Evolutionary conservation across 2,113 vertebrate genomes (phyloP), one percentile per base, ranked within the genome.

Genomic region (Odocoileus virginianus): DNA sequence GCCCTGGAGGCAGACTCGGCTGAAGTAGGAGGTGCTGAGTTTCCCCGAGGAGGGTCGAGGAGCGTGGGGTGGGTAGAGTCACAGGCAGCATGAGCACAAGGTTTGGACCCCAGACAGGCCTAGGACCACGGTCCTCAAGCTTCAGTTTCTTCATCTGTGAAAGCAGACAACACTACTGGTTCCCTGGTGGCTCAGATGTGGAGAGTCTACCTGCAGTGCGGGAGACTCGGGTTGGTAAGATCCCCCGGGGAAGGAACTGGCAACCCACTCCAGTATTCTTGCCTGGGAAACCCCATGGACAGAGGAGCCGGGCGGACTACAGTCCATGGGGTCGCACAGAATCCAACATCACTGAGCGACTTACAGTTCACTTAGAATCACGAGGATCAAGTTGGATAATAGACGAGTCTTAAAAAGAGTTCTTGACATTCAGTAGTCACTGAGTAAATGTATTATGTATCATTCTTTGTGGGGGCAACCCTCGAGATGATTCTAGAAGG

Each of bases 31-130:
- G 58, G 33, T 2, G 7, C 9, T 36, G 19, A 21, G 6, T 16
- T 43, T 83, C 45, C n/a, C 23, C 0, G 0, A 17, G 16, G 15
- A 7, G 10, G 50, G 5, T 0, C 1, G 15, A 2, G 5, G 3
- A 5, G 54, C 7, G 2, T 0, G 6, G 55, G 6, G 28, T 6
- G 21, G 30, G 6, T 0, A 30, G 43, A 12, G 43, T 52, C 52
- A 25, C 27, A 23, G 36, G 23, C 71, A 11, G 17, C 33, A 2
- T 0, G 64, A 50, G 27, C 55, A 55, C 23, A 14, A 1, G 16
- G 45, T 52, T 28, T 30, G 19, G 57, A 40, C 61, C 52, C 16
- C 87, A 78, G 47, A 16, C 6, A 4, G 76, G 23, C 40, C 67
- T 6, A 11, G 58, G 64, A 74, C 36, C 54, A 0, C 19, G 84